A percentile compares a stretch with the other conserved stretches of the same genome.
Conservation (phyloP, 1,140 invertebrate genomes). For the Trachymyrmex septentrionalis region DNA sequence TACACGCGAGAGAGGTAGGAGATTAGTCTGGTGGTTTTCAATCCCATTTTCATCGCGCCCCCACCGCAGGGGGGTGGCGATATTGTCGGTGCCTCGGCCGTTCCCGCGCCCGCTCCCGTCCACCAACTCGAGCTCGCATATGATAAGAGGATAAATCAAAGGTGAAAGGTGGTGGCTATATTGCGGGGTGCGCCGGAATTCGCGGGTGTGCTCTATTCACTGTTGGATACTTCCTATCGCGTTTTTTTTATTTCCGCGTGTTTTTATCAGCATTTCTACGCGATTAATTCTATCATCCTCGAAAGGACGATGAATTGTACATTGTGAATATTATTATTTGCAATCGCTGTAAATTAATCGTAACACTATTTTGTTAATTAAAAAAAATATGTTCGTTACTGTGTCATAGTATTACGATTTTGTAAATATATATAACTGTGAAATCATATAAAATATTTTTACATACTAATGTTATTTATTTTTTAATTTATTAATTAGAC, state of each 20-base stretch:
- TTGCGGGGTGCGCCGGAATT: constrained; percentile 45
- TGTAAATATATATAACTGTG: too few relatives aligned
- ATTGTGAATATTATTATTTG: background rate
- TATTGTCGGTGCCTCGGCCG: constrained; percentile 75
- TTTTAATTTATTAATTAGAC: background rate
- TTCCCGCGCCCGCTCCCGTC: constrained; percentile 52
- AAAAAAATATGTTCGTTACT: background rate
- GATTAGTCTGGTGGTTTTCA: constrained; percentile 85
- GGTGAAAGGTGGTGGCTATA: constrained; percentile 67
- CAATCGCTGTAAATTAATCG: background rate
- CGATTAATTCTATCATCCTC: constrained; percentile 18
- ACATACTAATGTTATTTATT: background rate
- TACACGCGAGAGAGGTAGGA: constrained; percentile 71
- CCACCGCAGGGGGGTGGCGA: constrained; percentile 67
- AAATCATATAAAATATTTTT: too few relatives aligned
- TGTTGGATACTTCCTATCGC: constrained; percentile 5
- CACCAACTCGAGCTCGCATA: constrained; percentile 64
- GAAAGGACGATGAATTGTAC: background rate
- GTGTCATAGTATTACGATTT: background rate
- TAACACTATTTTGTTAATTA: background rate
- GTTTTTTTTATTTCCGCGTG: constrained; percentile 1
- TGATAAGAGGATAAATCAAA: constrained; percentile 80
- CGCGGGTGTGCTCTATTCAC: constrained; percentile 40
- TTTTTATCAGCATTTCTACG: constrained; percentile 15
- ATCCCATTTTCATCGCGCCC: constrained; percentile 84